Conservation (phyloP, 2,113 vertebrate genomes). For the Typhlomys cinereus region DNA sequence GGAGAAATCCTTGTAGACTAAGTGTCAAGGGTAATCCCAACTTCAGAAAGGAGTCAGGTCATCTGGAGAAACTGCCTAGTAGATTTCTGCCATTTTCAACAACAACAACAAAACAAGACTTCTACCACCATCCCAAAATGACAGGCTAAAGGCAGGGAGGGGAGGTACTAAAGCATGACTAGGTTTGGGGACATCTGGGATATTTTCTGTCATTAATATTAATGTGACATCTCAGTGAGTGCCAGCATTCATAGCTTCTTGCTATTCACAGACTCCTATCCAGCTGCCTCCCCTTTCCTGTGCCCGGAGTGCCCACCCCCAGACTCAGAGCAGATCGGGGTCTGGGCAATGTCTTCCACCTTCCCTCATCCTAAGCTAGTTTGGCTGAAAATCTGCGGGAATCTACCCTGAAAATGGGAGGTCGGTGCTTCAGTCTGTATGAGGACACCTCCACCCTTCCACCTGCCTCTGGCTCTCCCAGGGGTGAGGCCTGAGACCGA, state of each 20-base stretch:
- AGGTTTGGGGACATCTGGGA: background rate
- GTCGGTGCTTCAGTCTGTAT: background rate
- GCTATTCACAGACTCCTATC: background rate
- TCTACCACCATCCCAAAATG: constrained; percentile 21
- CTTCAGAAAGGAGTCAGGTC: background rate
- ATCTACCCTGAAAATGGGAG: background rate
- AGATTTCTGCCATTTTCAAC: background rate
- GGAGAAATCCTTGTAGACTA: background rate
- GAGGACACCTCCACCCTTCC: background rate
- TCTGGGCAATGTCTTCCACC: background rate
- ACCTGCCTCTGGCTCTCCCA: background rate
- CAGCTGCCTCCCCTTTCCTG: background rate
- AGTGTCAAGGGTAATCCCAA: background rate
- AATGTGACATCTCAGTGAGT: background rate
- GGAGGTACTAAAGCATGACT: background rate
- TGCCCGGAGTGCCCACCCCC: background rate
- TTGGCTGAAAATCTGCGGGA: background rate
- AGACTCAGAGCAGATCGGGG: background rate
- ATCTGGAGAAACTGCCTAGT: background rate
- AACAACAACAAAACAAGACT: too few species aligned
- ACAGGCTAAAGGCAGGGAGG: background rate
- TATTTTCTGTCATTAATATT: constrained; percentile 36
- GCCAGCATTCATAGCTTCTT: constrained; percentile 35
- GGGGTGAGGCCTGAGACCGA: background rate
- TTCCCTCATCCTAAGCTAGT: background rate